Percentiles rank a stretch among this genome's conserved stretches.
phyloP scores from a whole-genome alignment of 2,888 invertebrate genomes.

The Alitta virens region DNA sequence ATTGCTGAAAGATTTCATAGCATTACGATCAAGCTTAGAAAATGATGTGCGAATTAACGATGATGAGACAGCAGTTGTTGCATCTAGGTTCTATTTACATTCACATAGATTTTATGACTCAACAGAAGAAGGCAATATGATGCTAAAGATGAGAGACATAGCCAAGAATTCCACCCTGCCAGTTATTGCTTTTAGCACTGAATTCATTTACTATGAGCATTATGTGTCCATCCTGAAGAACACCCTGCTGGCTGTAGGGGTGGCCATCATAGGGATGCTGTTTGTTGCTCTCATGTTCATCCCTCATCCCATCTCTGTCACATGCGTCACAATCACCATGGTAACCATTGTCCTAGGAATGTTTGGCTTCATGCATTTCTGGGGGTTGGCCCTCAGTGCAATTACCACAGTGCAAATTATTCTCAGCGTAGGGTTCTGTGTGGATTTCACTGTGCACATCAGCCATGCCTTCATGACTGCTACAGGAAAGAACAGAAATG shows the following conservation, averaged over 20 bases:
- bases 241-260: constrained; percentile 38
- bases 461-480: constrained; percentile 30
- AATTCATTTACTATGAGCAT: constrained; percentile 43
- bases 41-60: constrained; percentile 23
- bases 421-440: constrained; percentile 45
- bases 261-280: constrained; percentile 39
- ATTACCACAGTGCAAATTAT: constrained; percentile 45
- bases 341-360: constrained; percentile 40
- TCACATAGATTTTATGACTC: constrained; percentile 86
- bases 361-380: constrained; percentile 39
- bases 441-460: constrained; percentile 35
- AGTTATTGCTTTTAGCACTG: constrained; percentile 33
- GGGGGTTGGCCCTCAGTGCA: constrained; percentile 38
- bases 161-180: constrained; percentile 30
- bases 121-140: constrained; percentile 34
- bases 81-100: constrained; percentile 83
- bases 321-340: constrained; percentile 36
- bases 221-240: constrained; percentile 40
- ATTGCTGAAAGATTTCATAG: constrained; percentile 9
- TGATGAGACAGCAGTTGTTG: constrained; percentile 64
- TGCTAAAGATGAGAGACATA: constrained; percentile 34
- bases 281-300: constrained; percentile 41
- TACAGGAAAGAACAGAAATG: constrained; percentile 27
- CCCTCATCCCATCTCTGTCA: constrained; percentile 38
- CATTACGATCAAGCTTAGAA: constrained; percentile 2